Conservation (phyloP, 2,113 vertebrate species). For the Campylomormyrus tamandua region DNA sequence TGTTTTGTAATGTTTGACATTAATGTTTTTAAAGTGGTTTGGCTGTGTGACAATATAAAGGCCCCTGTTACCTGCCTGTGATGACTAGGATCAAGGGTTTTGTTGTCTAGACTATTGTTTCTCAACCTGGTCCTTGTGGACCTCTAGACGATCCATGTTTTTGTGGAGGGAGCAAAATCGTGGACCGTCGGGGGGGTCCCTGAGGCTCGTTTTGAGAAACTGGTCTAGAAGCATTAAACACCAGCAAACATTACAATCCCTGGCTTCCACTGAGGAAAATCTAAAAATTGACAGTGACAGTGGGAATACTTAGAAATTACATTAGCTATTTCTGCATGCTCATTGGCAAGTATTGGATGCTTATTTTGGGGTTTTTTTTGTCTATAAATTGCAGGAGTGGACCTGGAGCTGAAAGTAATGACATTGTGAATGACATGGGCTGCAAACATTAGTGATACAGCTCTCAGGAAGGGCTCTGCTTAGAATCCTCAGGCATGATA, state of each 20-base stretch:
- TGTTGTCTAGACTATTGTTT: neutral
- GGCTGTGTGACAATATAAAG: neutral
- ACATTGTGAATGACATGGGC: neutral
- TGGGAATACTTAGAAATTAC: neutral
- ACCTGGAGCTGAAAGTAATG: neutral
- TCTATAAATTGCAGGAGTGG: neutral
- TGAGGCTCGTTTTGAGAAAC: neutral
- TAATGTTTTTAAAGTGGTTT: neutral
- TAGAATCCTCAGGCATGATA: neutral
- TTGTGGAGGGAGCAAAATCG: neutral
- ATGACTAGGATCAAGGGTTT: neutral
- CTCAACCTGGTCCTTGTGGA: neutral
- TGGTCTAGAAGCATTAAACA: neutral
- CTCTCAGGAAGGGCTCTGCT: neutral
- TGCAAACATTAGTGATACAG: neutral
- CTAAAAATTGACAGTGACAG: neutral
- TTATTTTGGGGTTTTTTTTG: neutral
- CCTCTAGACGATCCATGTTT: neutral
- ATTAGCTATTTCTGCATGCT: neutral
- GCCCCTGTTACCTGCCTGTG: neutral
- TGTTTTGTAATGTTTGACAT: neutral
- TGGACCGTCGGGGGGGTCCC: neutral
- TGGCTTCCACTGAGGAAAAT: neutral
- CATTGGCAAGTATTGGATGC: neutral
- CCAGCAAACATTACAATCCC: neutral